Evolutionary conservation across 1,140 invertebrate species (phyloP).

Genomic region (Delia radicum): DNA sequence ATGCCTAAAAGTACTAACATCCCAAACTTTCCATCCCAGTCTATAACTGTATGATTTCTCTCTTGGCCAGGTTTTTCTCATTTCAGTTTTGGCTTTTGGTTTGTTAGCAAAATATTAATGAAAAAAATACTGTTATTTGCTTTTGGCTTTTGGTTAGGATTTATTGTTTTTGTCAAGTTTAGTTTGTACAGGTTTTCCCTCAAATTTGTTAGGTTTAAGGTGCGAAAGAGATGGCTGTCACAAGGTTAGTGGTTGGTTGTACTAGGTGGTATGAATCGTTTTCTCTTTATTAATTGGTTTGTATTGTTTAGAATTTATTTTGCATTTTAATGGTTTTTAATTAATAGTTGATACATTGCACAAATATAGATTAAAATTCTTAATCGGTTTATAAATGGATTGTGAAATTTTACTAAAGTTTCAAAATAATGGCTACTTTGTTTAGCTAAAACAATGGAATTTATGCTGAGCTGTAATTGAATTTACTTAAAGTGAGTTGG

Average conservation of each 20-base stretch:
- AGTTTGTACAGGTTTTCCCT: constrained; percentile 1
- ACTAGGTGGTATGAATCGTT: not conserved
- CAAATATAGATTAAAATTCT: not conserved
- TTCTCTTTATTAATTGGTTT: not conserved
- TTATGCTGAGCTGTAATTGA: not conserved
- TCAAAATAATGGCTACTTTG: no score
- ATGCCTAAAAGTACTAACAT: no score
- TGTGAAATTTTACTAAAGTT: not conserved
- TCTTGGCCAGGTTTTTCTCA: not conserved
- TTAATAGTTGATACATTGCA: not conserved
- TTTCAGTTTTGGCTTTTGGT: not conserved
- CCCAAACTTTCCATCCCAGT: not conserved
- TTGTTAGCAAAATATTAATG: not conserved
- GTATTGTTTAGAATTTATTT: not conserved
- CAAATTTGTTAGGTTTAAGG: not conserved
- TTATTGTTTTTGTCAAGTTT: constrained; percentile 5
- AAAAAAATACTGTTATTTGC: not conserved
- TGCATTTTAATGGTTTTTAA: not conserved
- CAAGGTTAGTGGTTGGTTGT: no score
- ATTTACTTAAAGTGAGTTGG: no score
- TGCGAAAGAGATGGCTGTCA: not conserved
- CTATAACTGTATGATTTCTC: not conserved
- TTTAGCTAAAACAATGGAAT: not conserved
- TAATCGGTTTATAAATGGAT: not conserved
- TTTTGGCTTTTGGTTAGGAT: not conserved